Percentiles rank a stretch among this genome's conserved stretches.
Evolutionary conservation across 2,888 invertebrate species (phyloP).

Genomic region (Eulithis prunata): DNA sequence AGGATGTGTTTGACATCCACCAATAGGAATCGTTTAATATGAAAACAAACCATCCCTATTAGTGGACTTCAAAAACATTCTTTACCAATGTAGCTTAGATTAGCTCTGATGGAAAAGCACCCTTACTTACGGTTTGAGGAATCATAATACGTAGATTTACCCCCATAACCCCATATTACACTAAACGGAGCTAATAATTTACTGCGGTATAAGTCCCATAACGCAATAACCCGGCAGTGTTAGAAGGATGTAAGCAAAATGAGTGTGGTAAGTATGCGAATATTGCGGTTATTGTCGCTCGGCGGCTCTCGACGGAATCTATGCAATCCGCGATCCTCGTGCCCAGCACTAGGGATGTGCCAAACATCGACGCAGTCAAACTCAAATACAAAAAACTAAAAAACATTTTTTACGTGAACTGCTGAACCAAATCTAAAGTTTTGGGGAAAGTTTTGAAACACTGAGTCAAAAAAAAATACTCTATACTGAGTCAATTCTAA

Average conservation of each 20-base stretch:
- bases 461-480: too few species aligned
- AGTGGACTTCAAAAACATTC: too few species aligned
- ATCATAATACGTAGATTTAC: neutral
- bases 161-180: neutral
- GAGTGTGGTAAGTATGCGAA: slow-evolving; percentile 42
- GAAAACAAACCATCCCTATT: too few species aligned
- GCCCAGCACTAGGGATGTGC: slow-evolving; percentile 39
- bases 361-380: neutral
- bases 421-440: too few species aligned
- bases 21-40: too few species aligned
- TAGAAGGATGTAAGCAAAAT: slow-evolving; percentile 40
- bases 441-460: too few species aligned
- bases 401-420: too few species aligned
- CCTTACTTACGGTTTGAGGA: slow-evolving; percentile 4
- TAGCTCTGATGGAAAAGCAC: too few species aligned
- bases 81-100: too few species aligned
- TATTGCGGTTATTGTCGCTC: slow-evolving; percentile 43
- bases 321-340: slow-evolving; percentile 58
- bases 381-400: too few species aligned
- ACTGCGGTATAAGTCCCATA: slow-evolving; percentile 25
- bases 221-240: slow-evolving; percentile 38
- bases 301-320: slow-evolving; percentile 50
- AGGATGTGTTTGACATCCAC: too few species aligned
- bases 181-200: slow-evolving; percentile 10
- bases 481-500: too few species aligned